Evolutionary conservation across 2,888 invertebrate genomes (phyloP), one percentile per base, ranked within the genome.

Genomic region (Orchesella flavescens): DNA sequence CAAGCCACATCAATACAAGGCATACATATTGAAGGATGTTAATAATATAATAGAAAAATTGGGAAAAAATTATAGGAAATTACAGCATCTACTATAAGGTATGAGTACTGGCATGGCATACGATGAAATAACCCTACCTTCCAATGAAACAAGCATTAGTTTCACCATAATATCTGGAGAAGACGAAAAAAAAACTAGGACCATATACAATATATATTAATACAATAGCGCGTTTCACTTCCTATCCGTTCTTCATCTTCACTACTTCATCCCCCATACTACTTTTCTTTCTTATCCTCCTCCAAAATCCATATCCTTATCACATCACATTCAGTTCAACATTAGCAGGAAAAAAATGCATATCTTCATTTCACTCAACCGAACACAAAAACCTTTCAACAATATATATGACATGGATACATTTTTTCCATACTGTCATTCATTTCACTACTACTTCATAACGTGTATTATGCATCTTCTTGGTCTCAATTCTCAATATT

Each of bases 371-470:
- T 44, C 66, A 49, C 13, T 69, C 53, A 71, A 43, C 55, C 69
- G 59, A 34, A 34, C 34, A 34, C 34, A 34, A 59, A 61, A 59
- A 61, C 61, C 61, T 73, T 73, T 73, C 73, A 49, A 61, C 49
- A 61, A 17, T n/a, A 73, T 7, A 34, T 34, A 34, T 7, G 34
- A 34, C 34, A 34, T 34, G 34, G 44, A 34, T 55, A 53, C 24
- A 61, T 61, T 73, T 73, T 72, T 59, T 24, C 71, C 57, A 46
- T 53, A 46, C 24, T 69, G 19, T 21, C 44, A 34, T 34, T 69
- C 68, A 21, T 19, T 23, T 68, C 17, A 53, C 9, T 5, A 53
- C 53, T 49, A 21, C 9, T 23, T 68, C 17, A 53, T 53, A 53
- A 53, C 53, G 15, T 53, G 53, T 5, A 9, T n/a, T 53, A 53